These are phyloP conservation scores for Himalopsyche anomala DNA, from an alignment of 2,888 invertebrate genomes.

Conservation along the genomic window DNA sequence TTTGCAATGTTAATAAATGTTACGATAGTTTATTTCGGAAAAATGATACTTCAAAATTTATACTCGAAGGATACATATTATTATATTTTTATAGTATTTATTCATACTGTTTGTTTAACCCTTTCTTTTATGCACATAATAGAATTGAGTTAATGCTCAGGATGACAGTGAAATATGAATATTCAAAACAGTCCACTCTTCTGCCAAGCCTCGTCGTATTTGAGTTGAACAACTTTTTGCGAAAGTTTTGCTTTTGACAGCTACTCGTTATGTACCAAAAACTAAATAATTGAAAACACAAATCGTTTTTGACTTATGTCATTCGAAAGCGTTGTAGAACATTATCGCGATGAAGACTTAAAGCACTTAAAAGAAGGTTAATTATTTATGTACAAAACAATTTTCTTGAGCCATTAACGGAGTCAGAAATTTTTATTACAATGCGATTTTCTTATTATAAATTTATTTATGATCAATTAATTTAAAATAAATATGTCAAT, in stretches of 20 bases:
- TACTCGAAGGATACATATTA: too few relatives aligned
- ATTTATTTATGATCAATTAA: too few relatives aligned
- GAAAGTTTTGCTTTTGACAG: constrained; percentile 7
- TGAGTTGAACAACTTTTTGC: not conserved
- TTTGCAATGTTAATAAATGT: too few relatives aligned
- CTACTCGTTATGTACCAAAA: not conserved
- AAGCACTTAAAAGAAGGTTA: not conserved
- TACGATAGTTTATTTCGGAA: too few relatives aligned
- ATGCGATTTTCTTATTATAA: too few relatives aligned
- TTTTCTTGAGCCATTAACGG: too few relatives aligned
- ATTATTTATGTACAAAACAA: not conserved
- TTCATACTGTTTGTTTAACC: too few relatives aligned
- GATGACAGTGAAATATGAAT: constrained; percentile 8
- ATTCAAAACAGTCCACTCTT: constrained; percentile 26
- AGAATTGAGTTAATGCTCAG: not conserved
- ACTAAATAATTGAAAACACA: constrained; percentile 21
- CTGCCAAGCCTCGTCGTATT: not conserved
- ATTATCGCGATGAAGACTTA: not conserved
- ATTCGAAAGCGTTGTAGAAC: not conserved
- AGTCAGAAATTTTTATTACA: too few relatives aligned
- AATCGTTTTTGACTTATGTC: constrained; percentile 2
- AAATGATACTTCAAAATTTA: too few relatives aligned
- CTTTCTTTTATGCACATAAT: not conserved
- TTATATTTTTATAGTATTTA: too few relatives aligned
- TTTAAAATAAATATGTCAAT: too few relatives aligned